phyloP scores from a whole-genome alignment of 2,888 invertebrate genomes.

The Amblyjoppa proteus region DNA sequence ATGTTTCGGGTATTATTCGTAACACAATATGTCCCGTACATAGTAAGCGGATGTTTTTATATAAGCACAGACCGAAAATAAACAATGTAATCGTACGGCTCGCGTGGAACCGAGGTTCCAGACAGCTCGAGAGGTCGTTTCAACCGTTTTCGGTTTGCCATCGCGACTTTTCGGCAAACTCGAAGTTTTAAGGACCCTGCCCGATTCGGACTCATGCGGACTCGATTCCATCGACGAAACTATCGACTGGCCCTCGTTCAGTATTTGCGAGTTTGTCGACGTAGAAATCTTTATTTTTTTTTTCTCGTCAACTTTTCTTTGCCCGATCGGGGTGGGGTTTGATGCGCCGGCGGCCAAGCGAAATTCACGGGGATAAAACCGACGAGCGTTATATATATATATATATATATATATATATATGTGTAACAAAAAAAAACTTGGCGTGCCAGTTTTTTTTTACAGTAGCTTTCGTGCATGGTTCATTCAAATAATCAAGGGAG shows the following conservation, averaged over 20 bases:
- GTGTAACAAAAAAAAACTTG: no score
- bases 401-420: neutral
- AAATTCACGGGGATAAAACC: slow-evolving; percentile 44
- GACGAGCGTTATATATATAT: neutral
- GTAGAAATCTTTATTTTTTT: neutral
- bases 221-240: neutral
- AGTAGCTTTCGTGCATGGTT: no score
- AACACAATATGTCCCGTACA: slow-evolving; percentile 5
- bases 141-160: neutral
- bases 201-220: neutral
- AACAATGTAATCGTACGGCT: slow-evolving; percentile 5
- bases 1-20: slow-evolving; percentile 16
- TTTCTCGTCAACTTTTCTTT: neutral
- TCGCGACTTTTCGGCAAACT: slow-evolving; percentile 5
- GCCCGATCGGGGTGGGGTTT: slow-evolving; percentile 50
- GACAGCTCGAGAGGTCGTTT: neutral
- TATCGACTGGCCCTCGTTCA: neutral
- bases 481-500: no score
- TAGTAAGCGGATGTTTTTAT: slow-evolving; percentile 1
- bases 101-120: neutral
- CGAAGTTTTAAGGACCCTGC: slow-evolving; percentile 3
- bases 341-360: slow-evolving; percentile 31
- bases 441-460: no score
- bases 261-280: slow-evolving; percentile 5
- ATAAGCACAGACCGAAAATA: slow-evolving; percentile 9